Evolutionary conservation across 2,888 invertebrate genomes (phyloP).

Genomic region (Glyphotaelius pellucidus): DNA sequence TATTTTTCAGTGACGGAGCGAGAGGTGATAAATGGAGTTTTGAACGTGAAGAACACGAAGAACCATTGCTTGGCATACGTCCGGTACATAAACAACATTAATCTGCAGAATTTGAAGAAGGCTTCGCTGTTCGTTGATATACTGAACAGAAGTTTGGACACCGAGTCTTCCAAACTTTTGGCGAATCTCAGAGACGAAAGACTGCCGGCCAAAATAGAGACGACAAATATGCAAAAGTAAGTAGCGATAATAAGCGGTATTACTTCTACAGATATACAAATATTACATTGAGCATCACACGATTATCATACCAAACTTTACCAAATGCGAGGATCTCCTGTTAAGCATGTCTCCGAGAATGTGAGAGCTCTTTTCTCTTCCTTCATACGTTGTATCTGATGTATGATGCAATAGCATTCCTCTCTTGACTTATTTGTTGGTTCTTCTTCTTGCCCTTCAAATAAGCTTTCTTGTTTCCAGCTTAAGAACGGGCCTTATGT

Average conservation of each 20-base stretch:
- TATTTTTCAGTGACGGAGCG: constrained; percentile 91
- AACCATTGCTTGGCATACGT: constrained; percentile 97
- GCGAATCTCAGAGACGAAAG: constrained; percentile 94
- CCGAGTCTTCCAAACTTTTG: constrained; percentile 93
- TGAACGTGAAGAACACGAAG: constrained; percentile 95
- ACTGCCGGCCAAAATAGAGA: constrained; percentile 91
- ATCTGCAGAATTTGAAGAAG: constrained; percentile 94
- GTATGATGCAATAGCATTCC: too few relatives aligned
- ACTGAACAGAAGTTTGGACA: constrained; percentile 92
- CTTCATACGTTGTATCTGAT: too few relatives aligned
- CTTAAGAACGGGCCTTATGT: too few relatives aligned
- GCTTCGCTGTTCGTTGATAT: constrained; percentile 98
- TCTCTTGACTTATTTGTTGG: too few relatives aligned
- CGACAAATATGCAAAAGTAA: constrained; percentile 92
- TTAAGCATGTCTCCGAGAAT: too few relatives aligned
- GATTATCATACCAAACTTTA: too few relatives aligned
- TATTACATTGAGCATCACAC: too few relatives aligned
- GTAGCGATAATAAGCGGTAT: constrained; percentile 58
- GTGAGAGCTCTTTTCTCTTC: too few relatives aligned
- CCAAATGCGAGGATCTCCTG: too few relatives aligned
- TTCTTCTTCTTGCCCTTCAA: too few relatives aligned
- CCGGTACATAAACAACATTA: constrained; percentile 97
- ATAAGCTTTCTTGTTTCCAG: too few relatives aligned
- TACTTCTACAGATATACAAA: neutral
- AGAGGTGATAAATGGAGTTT: constrained; percentile 96